A percentile compares a stretch with the other conserved stretches of the same genome.
These are phyloP conservation scores for Sciaenops ocellatus DNA, from an alignment of 2,797 vertebrate genomes.

Conservation along the genomic window DNA sequence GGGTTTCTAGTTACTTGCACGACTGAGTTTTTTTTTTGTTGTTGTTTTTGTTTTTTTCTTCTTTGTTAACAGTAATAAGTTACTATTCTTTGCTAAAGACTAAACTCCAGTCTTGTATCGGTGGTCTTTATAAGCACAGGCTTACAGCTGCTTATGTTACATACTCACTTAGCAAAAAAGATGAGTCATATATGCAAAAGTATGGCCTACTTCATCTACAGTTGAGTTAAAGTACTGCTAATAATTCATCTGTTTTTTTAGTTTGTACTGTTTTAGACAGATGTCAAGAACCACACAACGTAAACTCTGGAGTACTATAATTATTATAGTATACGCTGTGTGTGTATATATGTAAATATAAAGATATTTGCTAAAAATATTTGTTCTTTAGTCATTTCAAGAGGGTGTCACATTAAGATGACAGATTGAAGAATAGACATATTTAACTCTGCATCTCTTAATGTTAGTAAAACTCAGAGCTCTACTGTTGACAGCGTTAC, in stretches of 20 bases:
- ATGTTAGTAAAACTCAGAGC: neutral
- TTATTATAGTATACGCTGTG: neutral
- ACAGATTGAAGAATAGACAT: slow-evolving; percentile 9
- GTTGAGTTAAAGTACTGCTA: too few species aligned
- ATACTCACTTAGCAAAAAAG: neutral
- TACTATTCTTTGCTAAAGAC: neutral
- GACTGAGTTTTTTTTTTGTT: neutral
- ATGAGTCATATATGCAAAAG: neutral
- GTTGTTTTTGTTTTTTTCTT: too few species aligned
- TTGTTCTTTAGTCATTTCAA: neutral
- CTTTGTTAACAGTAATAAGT: neutral
- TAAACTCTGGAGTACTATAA: neutral
- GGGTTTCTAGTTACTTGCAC: neutral
- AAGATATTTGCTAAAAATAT: neutral
- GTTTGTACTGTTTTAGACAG: neutral
- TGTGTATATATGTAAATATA: neutral
- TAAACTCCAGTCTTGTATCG: neutral
- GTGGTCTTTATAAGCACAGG: neutral
- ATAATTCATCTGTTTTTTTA: neutral
- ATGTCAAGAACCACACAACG: neutral
- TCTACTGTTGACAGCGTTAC: neutral
- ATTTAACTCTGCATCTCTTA: neutral
- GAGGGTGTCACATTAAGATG: slow-evolving; percentile 19
- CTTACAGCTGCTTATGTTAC: neutral
- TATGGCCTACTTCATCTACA: neutral